Conservation (phyloP, 53 echinoderm and acorn worm species). For the Hippasteria phrygiana region DNA sequence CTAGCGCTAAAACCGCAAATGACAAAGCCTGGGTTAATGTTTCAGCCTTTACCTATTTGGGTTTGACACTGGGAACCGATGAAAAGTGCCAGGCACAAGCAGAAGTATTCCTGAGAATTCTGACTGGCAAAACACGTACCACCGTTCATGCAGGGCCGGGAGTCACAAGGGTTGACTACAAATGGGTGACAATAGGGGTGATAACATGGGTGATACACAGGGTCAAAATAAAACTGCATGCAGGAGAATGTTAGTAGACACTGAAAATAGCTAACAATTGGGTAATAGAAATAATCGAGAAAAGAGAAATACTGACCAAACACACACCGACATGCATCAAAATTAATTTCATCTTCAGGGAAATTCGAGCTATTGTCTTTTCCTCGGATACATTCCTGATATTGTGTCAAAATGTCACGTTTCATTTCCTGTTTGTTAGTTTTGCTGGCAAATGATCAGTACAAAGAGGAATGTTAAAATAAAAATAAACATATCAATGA, state of each 20-base stretch:
- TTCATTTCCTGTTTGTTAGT: too few species aligned
- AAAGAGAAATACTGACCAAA: neutral
- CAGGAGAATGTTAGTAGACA: too few species aligned
- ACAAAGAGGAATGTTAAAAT: too few species aligned
- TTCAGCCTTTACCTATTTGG: neutral
- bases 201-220: neutral
- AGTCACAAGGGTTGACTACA: conserved; percentile 68
- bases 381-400: too few species aligned
- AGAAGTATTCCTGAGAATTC: conserved; percentile 18
- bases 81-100: conserved; percentile 38
- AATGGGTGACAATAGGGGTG: neutral
- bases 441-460: too few species aligned
- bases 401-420: too few species aligned
- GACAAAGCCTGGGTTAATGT: too few species aligned
- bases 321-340: neutral
- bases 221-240: conserved; percentile 18
- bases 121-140: conserved; percentile 63
- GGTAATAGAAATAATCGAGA: neutral
- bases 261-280: too few species aligned
- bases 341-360: neutral
- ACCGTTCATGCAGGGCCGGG: conserved; percentile 71
- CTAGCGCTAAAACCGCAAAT: too few species aligned
- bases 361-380: too few species aligned
- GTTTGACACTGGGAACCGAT: conserved; percentile 51
- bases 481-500: too few species aligned